Percentiles rank a stretch among this genome's conserved stretches.
These are phyloP conservation scores for Engraulis encrasicolus DNA, from an alignment of 2,113 vertebrate species.

Conservation along the genomic window DNA sequence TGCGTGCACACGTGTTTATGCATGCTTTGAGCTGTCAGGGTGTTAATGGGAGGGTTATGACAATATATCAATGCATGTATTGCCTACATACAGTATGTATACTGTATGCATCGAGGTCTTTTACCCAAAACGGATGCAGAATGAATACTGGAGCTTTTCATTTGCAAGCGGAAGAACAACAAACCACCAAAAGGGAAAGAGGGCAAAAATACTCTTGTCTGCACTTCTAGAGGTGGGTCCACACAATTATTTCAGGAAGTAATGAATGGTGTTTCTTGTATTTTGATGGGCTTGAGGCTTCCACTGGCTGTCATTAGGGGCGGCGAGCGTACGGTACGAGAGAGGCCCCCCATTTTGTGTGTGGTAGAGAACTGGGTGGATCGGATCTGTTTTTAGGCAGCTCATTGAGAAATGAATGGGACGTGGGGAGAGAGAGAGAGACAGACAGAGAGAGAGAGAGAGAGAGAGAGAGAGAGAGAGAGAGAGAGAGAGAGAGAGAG, in stretches of 20 bases:
- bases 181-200: constrained; percentile 6
- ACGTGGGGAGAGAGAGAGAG: neutral
- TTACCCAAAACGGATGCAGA: neutral
- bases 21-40: too few relatives aligned
- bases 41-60: neutral
- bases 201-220: constrained; percentile 1
- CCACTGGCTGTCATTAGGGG: constrained; percentile 43
- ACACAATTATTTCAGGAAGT: neutral
- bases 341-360: constrained; percentile 59
- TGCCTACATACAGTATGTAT: neutral
- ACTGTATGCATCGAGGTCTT: too few relatives aligned
- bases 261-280: constrained; percentile 40
- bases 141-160: neutral
- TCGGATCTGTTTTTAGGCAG: constrained; percentile 49
- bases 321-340: constrained; percentile 53
- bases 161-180: neutral
- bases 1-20: too few relatives aligned
- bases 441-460: neutral
- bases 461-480: neutral
- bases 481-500: neutral
- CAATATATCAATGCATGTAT: neutral
- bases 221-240: constrained; percentile 25
- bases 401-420: neutral
- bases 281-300: constrained; percentile 39
- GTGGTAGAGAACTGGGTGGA: constrained; percentile 60